phyloP scores from a whole-genome alignment of 2,113 vertebrate species.

The Deroptyus accipitrinus region DNA sequence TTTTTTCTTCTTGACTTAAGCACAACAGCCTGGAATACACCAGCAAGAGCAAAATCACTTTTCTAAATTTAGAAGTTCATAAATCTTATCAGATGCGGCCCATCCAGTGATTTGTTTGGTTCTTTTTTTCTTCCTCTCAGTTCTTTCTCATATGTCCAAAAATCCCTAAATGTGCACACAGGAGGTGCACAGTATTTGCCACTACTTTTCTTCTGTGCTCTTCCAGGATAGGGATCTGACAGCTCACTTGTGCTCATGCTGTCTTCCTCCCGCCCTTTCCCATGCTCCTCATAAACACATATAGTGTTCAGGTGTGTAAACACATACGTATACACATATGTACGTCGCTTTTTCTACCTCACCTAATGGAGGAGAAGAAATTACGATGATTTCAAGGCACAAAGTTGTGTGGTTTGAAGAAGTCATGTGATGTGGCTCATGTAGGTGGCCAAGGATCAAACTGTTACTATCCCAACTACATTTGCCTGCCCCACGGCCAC shows the following conservation, averaged over 20 bases:
- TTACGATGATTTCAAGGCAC: neutral
- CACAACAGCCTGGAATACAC: slow-evolving; percentile 25
- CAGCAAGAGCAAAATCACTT: slow-evolving; percentile 63
- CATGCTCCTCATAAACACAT: neutral
- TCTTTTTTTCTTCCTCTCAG: neutral
- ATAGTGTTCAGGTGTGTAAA: neutral
- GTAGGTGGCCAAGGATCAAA: neutral
- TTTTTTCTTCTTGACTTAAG: slow-evolving; percentile 23
- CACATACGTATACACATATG: rapidly evolving
- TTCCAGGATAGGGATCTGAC: neutral
- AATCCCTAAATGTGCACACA: neutral
- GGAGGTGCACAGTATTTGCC: neutral
- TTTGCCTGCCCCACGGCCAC: neutral
- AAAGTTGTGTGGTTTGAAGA: neutral
- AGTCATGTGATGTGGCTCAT: neutral
- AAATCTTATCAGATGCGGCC: slow-evolving; percentile 58
- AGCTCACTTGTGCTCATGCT: rapidly evolving
- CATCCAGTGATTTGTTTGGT: neutral
- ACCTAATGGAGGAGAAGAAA: neutral
- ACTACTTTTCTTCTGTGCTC: neutral
- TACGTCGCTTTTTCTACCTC: neutral
- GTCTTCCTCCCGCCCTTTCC: neutral
- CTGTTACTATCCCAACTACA: neutral
- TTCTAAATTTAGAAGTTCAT: slow-evolving; percentile 73
- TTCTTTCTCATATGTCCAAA: neutral